Evolutionary conservation across 1,140 invertebrate species (phyloP), one percentile per base, ranked within the genome.

Genomic region (Chironomus striatipennis): DNA sequence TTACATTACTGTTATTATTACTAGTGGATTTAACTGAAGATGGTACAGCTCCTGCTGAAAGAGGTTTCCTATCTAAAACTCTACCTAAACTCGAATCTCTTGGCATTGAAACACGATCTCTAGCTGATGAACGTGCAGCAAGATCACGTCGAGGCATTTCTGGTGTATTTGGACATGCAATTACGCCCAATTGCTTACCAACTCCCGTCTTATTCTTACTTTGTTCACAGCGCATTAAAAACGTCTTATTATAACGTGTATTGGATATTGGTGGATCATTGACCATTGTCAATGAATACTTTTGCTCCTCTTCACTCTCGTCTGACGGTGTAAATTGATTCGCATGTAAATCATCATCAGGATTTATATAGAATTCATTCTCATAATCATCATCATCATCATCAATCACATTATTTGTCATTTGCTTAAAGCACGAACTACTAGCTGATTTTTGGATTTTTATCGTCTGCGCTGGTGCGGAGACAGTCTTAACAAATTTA

Each of bases 231-330:
- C 81, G 80, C 80, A 82, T 82, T 1, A 82, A 76, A 65, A 87
- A 83, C 1, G 85, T 84, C 75, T 86, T 83, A 76, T 86, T 87
- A 74, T 85, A 85, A 21, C 86, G 82, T 17, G 86, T 86, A 72
- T 85, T 87, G 6, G 83, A 84, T 21, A 86, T 75, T 15, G 80
- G 78, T 65, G 74, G 77, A 70, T 77, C 77, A 1, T 72, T 75
- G 21, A 74, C 43, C 4, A 75, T 24, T 75, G 47, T 15, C 15
- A 73, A n/a, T 15, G 43, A 74, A 42, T 10, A 43, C 42, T 47
- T 75, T 47, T 43, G 34, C 20, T 75, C 74, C 20, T 43, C 42
- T 8, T 75, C 75, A 34, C 20, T 57, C 0, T 79, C 79, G 74
- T 79, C 80, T 73, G 80, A 80, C 24, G 79, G 79, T 70, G 79